Base-by-base conservation (phyloP, 2,113 vertebrate genomes). In the Atractosteus spatula region DNA sequence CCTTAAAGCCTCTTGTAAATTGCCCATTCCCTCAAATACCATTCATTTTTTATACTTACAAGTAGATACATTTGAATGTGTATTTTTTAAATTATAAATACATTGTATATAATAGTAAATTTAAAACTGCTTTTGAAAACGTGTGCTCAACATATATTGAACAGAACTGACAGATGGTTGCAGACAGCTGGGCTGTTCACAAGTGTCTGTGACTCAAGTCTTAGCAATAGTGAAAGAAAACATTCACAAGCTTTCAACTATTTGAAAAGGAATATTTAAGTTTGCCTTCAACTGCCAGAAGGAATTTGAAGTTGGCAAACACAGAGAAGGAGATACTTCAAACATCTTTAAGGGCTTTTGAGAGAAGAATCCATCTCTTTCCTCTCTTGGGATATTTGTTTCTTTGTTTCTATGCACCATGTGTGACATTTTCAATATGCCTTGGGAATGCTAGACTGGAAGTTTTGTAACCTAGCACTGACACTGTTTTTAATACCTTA, bases 191-290 rank as follows among this genome's bases (percentile, higher is more conserved):
- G 78, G 77, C 69, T 71, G 76, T 76, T 81, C 69, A 71, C 73
- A 71, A 76, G 79, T 76, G 70, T 73, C 73, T 62, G 70, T 69
- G 76, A 76, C 77, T 70, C 55, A 73, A 75, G 76, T 74, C 76
- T 76, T 79, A 66, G 76, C 71, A 70, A 78, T 74, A 69, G 74
- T 79, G 77, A 81, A 81, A 81, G 77, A 80, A 82, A 83, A 83
- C 81, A 75, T 78, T 83, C 70, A 79, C 71, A 74, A 74, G 75
- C 77, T 54, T 71, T 69, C 74, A 79, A 80, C 70, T 80, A 76
- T 79, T 80, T 80, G 77, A 85, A 79, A 77, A 80, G 74, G 80
- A 83, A 85, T 81, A 79, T 82, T 83, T 83, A 76, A 82, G 78
- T 83, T 80, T 78, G 72, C 76, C 71, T 81, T 68, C 80, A 69